Percentiles rank a stretch among this genome's conserved stretches.
Conservation (phyloP, 1,140 invertebrate species). For the Lepidotrigona ventralis region DNA sequence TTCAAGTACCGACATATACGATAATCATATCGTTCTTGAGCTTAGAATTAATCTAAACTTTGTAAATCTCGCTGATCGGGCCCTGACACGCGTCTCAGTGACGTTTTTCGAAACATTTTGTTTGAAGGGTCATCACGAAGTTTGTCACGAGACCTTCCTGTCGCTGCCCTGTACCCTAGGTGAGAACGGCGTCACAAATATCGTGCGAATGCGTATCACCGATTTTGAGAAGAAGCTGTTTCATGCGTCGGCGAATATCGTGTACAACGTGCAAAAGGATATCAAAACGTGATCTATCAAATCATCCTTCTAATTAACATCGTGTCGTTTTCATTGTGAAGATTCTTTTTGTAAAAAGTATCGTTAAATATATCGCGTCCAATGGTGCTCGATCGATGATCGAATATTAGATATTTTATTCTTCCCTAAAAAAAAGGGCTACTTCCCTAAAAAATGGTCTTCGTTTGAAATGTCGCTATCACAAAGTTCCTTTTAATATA, state of each 20-base stretch:
- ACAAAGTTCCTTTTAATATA: no score
- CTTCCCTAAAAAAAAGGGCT: background rate
- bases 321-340: constrained; percentile 8
- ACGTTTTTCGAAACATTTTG: background rate
- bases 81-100: no score
- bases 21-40: no score
- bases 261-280: constrained; percentile 76
- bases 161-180: constrained; percentile 82
- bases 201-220: constrained; percentile 81
- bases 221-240: constrained; percentile 80
- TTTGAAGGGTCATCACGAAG: constrained; percentile 81
- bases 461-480: no score
- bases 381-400: background rate
- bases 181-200: constrained; percentile 81
- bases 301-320: background rate
- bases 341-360: constrained; percentile 33
- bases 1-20: constrained; percentile 79
- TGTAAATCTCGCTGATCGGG: no score
- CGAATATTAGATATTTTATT: background rate
- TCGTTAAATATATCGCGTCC: constrained; percentile 24
- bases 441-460: background rate
- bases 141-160: constrained; percentile 82
- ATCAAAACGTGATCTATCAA: constrained; percentile 52
- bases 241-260: constrained; percentile 75
- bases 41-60: background rate